Evolutionary conservation across 2,113 vertebrate species (phyloP), one percentile per base, ranked within the genome.

Genomic region (Pygathrix nemaeus): DNA sequence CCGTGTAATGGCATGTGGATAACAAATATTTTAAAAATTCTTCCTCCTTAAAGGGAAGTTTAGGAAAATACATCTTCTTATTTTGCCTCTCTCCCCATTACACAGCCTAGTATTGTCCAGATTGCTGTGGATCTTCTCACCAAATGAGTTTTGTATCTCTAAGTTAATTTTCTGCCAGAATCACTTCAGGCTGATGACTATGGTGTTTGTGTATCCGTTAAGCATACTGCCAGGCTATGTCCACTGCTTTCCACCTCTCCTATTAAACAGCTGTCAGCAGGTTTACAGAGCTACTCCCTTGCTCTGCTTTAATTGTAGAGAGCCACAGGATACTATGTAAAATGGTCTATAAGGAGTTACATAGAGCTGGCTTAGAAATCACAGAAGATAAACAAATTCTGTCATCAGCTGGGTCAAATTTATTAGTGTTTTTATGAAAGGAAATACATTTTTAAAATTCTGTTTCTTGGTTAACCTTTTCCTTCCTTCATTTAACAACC

Each of bases 151-250:
- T 98, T 98, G 97, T 98, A 92, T 98, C 88, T 97, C 97, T 96
- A 94, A 97, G 98, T 98, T 99, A 99, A 99, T 99, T 99, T 98
- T 98, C 97, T 99, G 98, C 98, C 99, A 98, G 95, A 97, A 97
- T 98, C 97, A 86, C 98, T 99, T 99, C 50, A 96, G 94, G 85
- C 92, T 98, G 99, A 98, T 0, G 96, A 59, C 98, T 97, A 55
- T 92, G 97, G 96, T 98, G 97, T 99, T 98, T 98, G 98, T 98
- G 94, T 98, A 97, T 98, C 98, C 97, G 98, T 98, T 99, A 98
- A 98, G 96, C 89, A 84, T 73, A 8, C 90, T 99, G 98, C 98
- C 98, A 98, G 98, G 94, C 91, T 95, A 43, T 70, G 98, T 98
- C 98, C 98, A 98, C 98, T 97, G 16, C 95, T 98, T 98, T 97